phyloP scores from a whole-genome alignment of 1,140 invertebrate genomes.

The Bombus affinis region DNA sequence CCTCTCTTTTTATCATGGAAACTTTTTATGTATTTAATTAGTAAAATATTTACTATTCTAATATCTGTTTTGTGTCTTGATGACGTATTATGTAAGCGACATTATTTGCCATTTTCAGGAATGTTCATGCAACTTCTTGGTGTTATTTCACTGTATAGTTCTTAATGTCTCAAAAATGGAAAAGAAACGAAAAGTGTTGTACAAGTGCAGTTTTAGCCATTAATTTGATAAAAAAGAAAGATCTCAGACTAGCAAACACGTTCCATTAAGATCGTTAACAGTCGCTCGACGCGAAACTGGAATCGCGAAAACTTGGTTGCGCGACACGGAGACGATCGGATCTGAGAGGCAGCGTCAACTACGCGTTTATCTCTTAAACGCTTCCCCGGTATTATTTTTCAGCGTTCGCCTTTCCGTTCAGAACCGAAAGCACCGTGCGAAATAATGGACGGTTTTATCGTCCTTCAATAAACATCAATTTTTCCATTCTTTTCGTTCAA shows the following conservation, averaged over 20 bases:
- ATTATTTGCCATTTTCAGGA: no score
- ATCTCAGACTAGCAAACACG: neutral
- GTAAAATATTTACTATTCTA: neutral
- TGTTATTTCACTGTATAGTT: no score
- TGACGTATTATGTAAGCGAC: no score
- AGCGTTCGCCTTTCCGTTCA: neutral
- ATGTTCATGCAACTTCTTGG: no score
- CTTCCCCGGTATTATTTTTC: neutral
- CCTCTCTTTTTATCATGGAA: no score
- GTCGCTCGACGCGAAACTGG: neutral
- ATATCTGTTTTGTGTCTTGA: neutral
- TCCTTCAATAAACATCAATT: slow-evolving; percentile 24
- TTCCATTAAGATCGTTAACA: neutral
- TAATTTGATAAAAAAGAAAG: neutral
- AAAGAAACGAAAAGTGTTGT: neutral
- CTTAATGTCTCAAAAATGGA: neutral
- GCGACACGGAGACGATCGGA: neutral
- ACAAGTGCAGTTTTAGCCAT: neutral
- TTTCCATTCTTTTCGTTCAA: neutral
- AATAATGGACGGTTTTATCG: slow-evolving; percentile 8
- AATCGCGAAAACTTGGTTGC: neutral
- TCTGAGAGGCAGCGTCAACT: neutral
- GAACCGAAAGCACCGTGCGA: neutral
- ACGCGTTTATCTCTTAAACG: slow-evolving; percentile 5
- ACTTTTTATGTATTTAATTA: neutral